These are phyloP conservation scores for Daboia siamensis DNA, from an alignment of 2,113 vertebrate species.

Conservation along the genomic window DNA sequence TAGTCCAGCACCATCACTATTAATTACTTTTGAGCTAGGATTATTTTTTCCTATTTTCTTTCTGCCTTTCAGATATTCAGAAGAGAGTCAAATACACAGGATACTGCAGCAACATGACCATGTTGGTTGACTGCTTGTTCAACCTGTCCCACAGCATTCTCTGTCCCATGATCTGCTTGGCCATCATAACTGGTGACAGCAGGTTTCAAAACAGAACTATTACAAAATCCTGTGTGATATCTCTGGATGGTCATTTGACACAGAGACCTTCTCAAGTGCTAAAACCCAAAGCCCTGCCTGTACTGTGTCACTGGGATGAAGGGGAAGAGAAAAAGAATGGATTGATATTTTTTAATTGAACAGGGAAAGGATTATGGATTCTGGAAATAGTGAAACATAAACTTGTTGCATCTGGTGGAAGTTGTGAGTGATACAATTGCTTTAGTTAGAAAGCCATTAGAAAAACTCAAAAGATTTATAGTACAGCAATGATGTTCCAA, in stretches of 20 bases:
- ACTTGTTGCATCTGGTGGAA: background rate
- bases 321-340: background rate
- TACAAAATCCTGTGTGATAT: background rate
- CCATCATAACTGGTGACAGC: background rate
- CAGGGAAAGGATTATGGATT: background rate
- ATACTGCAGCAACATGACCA: background rate
- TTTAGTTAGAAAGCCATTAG: background rate
- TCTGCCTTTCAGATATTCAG: background rate
- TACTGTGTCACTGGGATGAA: background rate
- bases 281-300: background rate
- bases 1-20: background rate
- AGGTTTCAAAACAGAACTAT: background rate
- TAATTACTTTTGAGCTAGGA: background rate
- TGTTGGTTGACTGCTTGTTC: background rate
- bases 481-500: background rate
- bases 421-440: background rate
- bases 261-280: background rate
- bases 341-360: background rate
- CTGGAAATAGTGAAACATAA: background rate
- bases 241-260: background rate
- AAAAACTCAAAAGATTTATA: background rate
- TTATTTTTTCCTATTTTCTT: background rate
- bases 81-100: constrained; percentile 18
- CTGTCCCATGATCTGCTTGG: background rate
- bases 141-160: constrained; percentile 21